Percentiles rank a stretch among this genome's conserved stretches.
These are phyloP conservation scores for Agrilus biguttatus DNA, from an alignment of 2,888 invertebrate genomes.

Conservation along the genomic window DNA sequence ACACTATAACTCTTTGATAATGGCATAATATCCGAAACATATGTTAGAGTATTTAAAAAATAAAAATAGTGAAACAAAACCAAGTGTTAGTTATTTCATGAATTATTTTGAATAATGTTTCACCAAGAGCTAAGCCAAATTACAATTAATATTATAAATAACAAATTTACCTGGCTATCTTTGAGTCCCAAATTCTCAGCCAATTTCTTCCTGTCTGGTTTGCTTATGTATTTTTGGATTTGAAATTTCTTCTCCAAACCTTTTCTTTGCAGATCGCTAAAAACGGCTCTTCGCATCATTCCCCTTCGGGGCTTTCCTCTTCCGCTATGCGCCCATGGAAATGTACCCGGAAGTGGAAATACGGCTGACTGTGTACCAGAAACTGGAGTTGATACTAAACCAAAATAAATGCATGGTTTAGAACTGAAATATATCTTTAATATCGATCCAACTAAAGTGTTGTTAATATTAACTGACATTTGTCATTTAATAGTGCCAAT, in stretches of 20 bases:
- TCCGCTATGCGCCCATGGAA: slow-evolving; percentile 85
- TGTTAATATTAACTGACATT: no score
- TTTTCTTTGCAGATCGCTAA: slow-evolving; percentile 83
- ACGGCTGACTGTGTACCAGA: slow-evolving; percentile 36
- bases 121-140: no score
- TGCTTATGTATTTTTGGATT: slow-evolving; percentile 96
- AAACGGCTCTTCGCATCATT: slow-evolving; percentile 95
- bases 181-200: slow-evolving; percentile 92
- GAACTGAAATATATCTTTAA: no score
- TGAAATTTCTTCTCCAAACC: slow-evolving; percentile 93
- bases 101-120: no score
- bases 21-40: no score
- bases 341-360: slow-evolving; percentile 34
- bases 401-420: slow-evolving; percentile 3
- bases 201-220: slow-evolving; percentile 93
- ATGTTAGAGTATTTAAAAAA: no score
- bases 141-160: no score
- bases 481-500: no score
- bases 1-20: no score
- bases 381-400: slow-evolving; percentile 32
- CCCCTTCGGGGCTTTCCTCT: slow-evolving; percentile 87
- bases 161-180: slow-evolving; percentile 77
- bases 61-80: no score
- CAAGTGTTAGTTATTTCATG: no score
- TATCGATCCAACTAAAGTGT: no score